Percentiles rank a stretch among this genome's conserved stretches.
These are phyloP conservation scores for Lagorchestes hirsutus DNA, from an alignment of 2,797 vertebrate genomes.

Conservation along the genomic window DNA sequence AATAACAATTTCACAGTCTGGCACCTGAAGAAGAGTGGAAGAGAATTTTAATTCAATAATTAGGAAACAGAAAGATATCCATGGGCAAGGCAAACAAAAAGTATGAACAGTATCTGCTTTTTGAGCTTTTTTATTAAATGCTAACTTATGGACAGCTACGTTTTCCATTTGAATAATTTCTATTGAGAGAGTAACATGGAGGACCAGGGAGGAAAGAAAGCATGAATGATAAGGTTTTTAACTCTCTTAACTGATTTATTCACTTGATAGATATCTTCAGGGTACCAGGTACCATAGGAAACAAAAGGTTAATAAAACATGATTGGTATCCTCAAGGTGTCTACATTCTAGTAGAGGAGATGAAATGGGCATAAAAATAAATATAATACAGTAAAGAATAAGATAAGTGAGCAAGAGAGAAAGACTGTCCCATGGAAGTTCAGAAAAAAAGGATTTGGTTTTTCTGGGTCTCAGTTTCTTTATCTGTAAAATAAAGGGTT, in stretches of 20 bases:
- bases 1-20: slow-evolving; percentile 76
- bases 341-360: slow-evolving; percentile 39
- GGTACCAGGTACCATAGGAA: neutral
- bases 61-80: slow-evolving; percentile 64
- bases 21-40: slow-evolving; percentile 69
- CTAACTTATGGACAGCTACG: neutral
- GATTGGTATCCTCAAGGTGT: slow-evolving; percentile 40
- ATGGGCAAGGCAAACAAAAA: slow-evolving; percentile 49
- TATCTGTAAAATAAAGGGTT: neutral
- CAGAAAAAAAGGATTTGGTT: neutral
- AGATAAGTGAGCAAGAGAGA: neutral
- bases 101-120: neutral
- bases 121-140: neutral
- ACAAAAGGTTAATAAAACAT: slow-evolving; percentile 40
- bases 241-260: slow-evolving; percentile 36
- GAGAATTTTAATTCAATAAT: slow-evolving; percentile 69
- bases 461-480: neutral
- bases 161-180: neutral
- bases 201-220: neutral
- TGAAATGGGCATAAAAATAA: slow-evolving; percentile 7
- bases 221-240: slow-evolving; percentile 9
- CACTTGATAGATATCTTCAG: neutral
- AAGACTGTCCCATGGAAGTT: neutral
- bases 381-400: slow-evolving; percentile 32
- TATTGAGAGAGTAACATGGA: neutral